These are phyloP conservation scores for Hemitrygon akajei DNA, from an alignment of 2,797 vertebrate genomes.

Conservation along the genomic window DNA sequence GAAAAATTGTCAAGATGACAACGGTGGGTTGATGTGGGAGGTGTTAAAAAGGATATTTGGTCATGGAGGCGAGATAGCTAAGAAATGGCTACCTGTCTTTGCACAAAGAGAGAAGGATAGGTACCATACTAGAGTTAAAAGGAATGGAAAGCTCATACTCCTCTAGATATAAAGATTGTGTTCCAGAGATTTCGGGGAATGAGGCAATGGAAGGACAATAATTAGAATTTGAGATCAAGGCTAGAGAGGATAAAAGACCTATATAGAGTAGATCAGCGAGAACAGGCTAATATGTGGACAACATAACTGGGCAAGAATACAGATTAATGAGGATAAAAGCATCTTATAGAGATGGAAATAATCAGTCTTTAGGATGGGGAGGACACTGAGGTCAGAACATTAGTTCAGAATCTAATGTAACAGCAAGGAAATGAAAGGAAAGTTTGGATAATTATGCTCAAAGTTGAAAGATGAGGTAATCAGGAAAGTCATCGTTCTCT, in stretches of 20 bases:
- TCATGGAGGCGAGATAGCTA: background rate
- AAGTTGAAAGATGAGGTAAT: background rate
- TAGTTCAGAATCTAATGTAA: background rate
- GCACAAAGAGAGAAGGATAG: background rate
- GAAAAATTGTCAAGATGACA: background rate
- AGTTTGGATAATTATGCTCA: background rate
- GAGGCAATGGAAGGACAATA: background rate
- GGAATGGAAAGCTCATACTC: background rate
- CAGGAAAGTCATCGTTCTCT: background rate
- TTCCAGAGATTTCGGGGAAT: background rate
- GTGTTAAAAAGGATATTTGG: no score
- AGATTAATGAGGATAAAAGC: background rate
- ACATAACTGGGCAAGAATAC: background rate
- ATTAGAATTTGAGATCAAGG: background rate
- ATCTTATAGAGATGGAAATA: background rate
- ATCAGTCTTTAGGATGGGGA: background rate
- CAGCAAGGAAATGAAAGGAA: background rate
- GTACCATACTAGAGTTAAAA: background rate
- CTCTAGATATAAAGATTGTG: background rate
- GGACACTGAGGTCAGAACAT: background rate
- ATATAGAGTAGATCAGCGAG: background rate
- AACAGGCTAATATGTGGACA: background rate
- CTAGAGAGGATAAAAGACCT: background rate
- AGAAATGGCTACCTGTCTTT: background rate
- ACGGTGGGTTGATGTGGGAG: background rate